Evolutionary conservation across 1,140 invertebrate genomes (phyloP).

Genomic region (Lordiphosa collinella): DNA sequence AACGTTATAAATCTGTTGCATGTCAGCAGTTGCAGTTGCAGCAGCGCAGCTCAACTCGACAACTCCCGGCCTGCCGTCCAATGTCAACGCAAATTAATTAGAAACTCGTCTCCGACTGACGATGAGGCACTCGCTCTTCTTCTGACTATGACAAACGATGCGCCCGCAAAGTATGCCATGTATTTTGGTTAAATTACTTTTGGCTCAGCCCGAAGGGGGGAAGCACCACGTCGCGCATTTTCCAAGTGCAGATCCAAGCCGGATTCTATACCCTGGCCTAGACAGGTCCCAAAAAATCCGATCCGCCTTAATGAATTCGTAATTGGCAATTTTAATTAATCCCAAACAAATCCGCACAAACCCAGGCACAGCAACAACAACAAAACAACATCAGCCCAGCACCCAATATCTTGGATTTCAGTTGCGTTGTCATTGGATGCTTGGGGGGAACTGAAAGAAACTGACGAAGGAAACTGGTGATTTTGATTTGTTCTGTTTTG

Average conservation of each 20-base stretch:
- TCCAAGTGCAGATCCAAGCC: no score
- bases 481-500: slow-evolving; percentile 51
- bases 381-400: not conserved
- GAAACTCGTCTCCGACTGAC: slow-evolving; percentile 16
- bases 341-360: slow-evolving; percentile 63
- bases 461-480: not conserved
- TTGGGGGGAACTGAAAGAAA: not conserved
- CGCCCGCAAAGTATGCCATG: slow-evolving; percentile 11
- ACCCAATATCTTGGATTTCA: slow-evolving; percentile 41
- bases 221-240: not conserved
- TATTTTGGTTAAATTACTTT: slow-evolving; percentile 35
- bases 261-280: no score
- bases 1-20: slow-evolving; percentile 59
- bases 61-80: slow-evolving; percentile 1
- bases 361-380: not conserved
- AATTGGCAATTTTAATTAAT: slow-evolving; percentile 79
- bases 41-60: not conserved
- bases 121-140: not conserved
- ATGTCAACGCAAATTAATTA: slow-evolving; percentile 54
- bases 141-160: slow-evolving; percentile 4
- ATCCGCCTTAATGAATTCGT: slow-evolving; percentile 72
- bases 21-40: slow-evolving; percentile 34
- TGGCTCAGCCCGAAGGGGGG: not conserved
- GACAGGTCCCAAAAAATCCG: slow-evolving; percentile 32
- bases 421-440: slow-evolving; percentile 50